Percentiles rank a stretch among this genome's conserved stretches.
phyloP scores from a whole-genome alignment of 2,888 invertebrate genomes.

The Periphyllus acericola region DNA sequence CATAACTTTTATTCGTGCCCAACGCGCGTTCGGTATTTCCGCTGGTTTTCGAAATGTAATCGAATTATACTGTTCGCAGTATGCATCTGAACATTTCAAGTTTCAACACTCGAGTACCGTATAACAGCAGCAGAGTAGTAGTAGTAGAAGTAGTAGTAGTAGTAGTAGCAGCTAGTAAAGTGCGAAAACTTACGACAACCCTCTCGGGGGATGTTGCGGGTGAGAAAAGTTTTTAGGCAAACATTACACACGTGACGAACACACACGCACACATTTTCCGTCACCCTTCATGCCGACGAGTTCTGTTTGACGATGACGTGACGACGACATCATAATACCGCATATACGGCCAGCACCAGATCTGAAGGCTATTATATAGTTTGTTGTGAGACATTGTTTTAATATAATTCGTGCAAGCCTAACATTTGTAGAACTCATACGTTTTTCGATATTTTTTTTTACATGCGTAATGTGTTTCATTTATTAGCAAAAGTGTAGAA shows the following conservation, averaged over 20 bases:
- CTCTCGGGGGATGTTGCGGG: conserved; percentile 8
- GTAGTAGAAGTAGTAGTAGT: too few species aligned
- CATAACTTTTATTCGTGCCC: not conserved
- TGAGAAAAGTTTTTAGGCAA: conserved; percentile 39
- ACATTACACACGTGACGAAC: conserved; percentile 25
- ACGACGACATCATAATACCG: not conserved
- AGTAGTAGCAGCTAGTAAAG: not conserved
- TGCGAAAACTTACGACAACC: conserved; percentile 45
- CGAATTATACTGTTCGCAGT: conserved; percentile 37
- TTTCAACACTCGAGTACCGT: too few species aligned
- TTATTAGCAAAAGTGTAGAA: too few species aligned
- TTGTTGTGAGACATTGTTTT: too few species aligned
- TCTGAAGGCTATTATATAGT: too few species aligned
- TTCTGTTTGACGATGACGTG: not conserved
- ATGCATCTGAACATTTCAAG: too few species aligned
- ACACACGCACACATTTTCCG: not conserved
- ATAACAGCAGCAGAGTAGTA: too few species aligned
- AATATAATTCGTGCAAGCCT: too few species aligned
- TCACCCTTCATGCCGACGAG: not conserved
- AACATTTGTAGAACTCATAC: too few species aligned
- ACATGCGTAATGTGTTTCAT: too few species aligned
- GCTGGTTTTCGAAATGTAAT: conserved; percentile 12
- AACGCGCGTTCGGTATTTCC: not conserved
- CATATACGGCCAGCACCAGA: too few species aligned
- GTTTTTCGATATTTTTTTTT: too few species aligned